A percentile compares a stretch with the other conserved stretches of the same genome.
phyloP scores from a whole-genome alignment of 2,113 vertebrate species.

The Procavia capensis region DNA sequence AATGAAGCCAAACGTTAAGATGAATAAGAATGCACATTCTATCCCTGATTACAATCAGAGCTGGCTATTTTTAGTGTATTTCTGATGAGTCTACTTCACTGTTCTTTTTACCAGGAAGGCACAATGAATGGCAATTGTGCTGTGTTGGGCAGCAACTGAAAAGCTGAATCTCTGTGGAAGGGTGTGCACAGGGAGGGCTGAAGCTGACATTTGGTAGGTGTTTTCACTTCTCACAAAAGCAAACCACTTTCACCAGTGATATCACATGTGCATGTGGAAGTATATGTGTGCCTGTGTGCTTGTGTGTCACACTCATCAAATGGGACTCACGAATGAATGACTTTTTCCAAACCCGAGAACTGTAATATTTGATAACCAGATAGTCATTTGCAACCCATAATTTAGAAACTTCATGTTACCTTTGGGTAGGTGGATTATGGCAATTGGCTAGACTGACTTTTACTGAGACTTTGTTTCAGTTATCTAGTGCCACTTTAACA shows the following conservation, averaged over 20 bases:
- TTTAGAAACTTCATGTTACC: background rate
- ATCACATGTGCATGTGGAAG: background rate
- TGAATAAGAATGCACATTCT: constrained; percentile 76
- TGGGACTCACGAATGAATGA: constrained; percentile 1
- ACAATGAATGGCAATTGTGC: background rate
- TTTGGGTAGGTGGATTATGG: background rate
- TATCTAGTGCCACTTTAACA: too few relatives aligned
- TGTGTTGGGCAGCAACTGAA: constrained; percentile 28
- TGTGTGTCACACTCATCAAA: background rate
- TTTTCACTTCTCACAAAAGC: background rate
- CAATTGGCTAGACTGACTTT: background rate
- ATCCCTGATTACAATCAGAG: constrained; percentile 76
- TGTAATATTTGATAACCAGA: background rate
- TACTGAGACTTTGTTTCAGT: too few relatives aligned
- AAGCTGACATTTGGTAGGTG: background rate
- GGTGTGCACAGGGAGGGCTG: background rate
- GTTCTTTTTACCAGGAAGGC: constrained; percentile 19
- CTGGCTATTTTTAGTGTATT: constrained; percentile 75
- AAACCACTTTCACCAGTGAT: background rate
- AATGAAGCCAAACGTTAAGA: constrained; percentile 67
- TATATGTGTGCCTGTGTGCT: background rate
- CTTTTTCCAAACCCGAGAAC: background rate
- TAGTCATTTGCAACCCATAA: background rate
- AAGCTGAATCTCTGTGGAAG: background rate
- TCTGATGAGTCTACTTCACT: constrained; percentile 76